Conservation (phyloP, 2,888 invertebrate species). For the Mycalesis mineus region DNA sequence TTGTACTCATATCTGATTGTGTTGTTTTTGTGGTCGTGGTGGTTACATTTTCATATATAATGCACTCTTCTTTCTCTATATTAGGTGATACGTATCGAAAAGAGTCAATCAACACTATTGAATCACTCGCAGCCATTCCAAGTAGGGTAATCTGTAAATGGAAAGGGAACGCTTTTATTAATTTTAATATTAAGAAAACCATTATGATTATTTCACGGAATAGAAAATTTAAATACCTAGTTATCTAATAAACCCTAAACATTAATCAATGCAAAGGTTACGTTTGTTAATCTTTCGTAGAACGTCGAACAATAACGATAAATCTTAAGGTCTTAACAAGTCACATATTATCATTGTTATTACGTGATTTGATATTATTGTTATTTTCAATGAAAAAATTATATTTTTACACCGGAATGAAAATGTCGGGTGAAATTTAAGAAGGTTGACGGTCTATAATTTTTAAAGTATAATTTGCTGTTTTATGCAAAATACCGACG, state of each 20-base stretch:
- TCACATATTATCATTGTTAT: slow-evolving; percentile 11
- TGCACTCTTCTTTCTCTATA: slow-evolving; percentile 15
- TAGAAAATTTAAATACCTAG: too few species aligned
- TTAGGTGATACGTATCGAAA: slow-evolving; percentile 31
- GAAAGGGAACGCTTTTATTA: slow-evolving; percentile 8
- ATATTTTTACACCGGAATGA: too few species aligned
- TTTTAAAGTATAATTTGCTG: too few species aligned
- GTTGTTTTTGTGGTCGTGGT: slow-evolving; percentile 6
- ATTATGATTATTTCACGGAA: too few species aligned
- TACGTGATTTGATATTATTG: slow-evolving; percentile 8
- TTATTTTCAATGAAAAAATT: neutral
- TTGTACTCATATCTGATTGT: neutral
- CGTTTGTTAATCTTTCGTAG: slow-evolving; percentile 6
- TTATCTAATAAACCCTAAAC: slow-evolving; percentile 8
- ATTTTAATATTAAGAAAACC: neutral
- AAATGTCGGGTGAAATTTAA: too few species aligned
- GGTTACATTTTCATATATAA: slow-evolving; percentile 36
- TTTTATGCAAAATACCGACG: too few species aligned
- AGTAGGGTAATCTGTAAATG: slow-evolving; percentile 30
- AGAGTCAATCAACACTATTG: slow-evolving; percentile 30
- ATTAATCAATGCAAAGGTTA: slow-evolving; percentile 14
- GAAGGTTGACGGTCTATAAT: too few species aligned
- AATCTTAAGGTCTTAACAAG: slow-evolving; percentile 15
- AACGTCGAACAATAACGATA: slow-evolving; percentile 8
- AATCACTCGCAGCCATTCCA: slow-evolving; percentile 22